These are phyloP conservation scores for Formica aserva DNA, from an alignment of 2,888 invertebrate species.

Conservation along the genomic window DNA sequence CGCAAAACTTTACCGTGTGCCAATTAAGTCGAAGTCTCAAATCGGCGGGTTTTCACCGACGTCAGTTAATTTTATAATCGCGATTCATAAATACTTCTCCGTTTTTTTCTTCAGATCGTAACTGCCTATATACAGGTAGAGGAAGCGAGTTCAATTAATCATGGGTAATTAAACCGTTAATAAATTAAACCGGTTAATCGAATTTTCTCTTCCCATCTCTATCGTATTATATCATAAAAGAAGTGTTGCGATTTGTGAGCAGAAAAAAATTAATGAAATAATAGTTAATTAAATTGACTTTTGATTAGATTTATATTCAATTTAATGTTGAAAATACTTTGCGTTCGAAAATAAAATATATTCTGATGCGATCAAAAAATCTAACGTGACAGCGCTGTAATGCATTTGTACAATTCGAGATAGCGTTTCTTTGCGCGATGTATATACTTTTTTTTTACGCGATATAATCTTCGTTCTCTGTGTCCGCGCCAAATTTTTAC, in stretches of 20 bases:
- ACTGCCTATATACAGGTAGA: not conserved
- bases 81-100: not conserved
- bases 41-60: not conserved
- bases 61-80: conserved; percentile 6
- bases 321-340: not conserved
- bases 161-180: conserved; percentile 33
- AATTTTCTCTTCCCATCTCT: conserved; percentile 36
- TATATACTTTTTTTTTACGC: conserved; percentile 5
- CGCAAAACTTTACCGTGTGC: not conserved
- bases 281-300: conserved; percentile 26
- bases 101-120: conserved; percentile 21
- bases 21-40: conserved; percentile 1
- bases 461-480: not conserved
- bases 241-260: conserved; percentile 1
- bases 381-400: not conserved
- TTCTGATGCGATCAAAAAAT: not conserved
- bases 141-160: conserved; percentile 50
- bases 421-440: not conserved
- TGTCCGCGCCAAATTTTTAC: not conserved
- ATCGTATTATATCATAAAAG: conserved; percentile 29
- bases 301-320: not conserved
- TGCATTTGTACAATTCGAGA: not conserved
- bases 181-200: conserved; percentile 34
- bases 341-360: not conserved
- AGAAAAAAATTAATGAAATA: conserved; percentile 22